Evolutionary conservation across 2,888 invertebrate species (phyloP).

Genomic region (Escarpia spicata): DNA sequence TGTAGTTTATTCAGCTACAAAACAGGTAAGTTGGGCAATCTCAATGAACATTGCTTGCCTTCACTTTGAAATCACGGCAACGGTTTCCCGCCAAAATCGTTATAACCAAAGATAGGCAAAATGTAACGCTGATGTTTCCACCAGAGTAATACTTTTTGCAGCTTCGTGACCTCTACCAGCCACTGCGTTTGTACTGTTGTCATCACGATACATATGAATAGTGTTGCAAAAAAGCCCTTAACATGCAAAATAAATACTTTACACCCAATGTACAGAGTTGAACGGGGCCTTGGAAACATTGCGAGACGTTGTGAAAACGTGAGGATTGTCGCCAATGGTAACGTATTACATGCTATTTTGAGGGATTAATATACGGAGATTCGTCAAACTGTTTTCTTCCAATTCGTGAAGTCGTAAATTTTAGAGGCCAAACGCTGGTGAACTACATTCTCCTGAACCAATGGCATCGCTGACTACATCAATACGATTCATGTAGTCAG

Average conservation of each 20-base stretch:
- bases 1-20: background rate
- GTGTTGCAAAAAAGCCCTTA: background rate
- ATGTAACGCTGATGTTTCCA: background rate
- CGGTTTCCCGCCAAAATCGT: background rate
- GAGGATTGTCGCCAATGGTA: background rate
- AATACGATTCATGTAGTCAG: too few species aligned
- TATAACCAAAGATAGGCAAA: too few species aligned
- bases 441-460: background rate
- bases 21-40: background rate
- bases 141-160: background rate
- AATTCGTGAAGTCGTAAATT: background rate
- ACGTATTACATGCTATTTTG: background rate
- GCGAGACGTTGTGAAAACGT: background rate
- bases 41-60: background rate
- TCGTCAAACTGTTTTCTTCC: background rate
- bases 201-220: background rate
- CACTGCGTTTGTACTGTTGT: background rate
- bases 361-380: background rate
- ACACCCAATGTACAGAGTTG: background rate
- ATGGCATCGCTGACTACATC: too few species aligned
- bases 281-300: background rate
- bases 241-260: conserved; percentile 13
- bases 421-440: background rate
- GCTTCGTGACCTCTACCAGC: background rate
- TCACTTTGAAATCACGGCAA: background rate